Evolutionary conservation across 2,888 invertebrate genomes (phyloP), one percentile per base, ranked within the genome.

Genomic region (Aphodius sticticus): DNA sequence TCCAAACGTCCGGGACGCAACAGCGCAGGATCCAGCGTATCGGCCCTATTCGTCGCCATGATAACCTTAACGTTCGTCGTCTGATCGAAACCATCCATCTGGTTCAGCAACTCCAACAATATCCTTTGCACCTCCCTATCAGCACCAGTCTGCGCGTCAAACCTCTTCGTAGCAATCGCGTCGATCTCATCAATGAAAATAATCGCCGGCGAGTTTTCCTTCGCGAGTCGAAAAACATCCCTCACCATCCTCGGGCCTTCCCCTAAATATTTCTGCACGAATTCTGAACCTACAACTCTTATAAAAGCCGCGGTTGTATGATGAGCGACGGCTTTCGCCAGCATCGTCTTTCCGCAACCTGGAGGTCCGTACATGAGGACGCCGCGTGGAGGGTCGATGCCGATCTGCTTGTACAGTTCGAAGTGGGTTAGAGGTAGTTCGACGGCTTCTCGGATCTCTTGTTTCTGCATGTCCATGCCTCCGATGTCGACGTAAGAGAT

Each of bases 161-260:
- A 92, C 90, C 99, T 93, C 90, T 99, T 99, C 5, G 99, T 99
- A 12, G 99, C 99, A 85, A 99, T 99, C 69, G 99, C 99, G 90
- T 99, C 99, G 86, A 99, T 99, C 91, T 99, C 99, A 90, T 99
- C 99, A 87, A 99, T 99, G 89, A 99, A 99, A 85, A 99, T 99
- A 85, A 99, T 99, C 1, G 99, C 99, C 0, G 99, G 99, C 0
- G 99, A 96, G 91, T 99, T 99, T 90, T 99, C 99, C 89, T 99
- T 98, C 16, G 99, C 99, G 82, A 99, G 92, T 86, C 99, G 94
- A 90, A 99, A 99, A 14, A 99, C 99, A 89, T 99, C 99, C 82
- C 99, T 93, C 53, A 99, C 99, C 99, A 99, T 99, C 78, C 99
- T 94, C 0, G 99, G 99, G 0, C 99, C 99, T 89, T 99, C 99